Evolutionary conservation across 2,797 vertebrate species (phyloP).

Genomic region (Pyrocephalus nanus): DNA sequence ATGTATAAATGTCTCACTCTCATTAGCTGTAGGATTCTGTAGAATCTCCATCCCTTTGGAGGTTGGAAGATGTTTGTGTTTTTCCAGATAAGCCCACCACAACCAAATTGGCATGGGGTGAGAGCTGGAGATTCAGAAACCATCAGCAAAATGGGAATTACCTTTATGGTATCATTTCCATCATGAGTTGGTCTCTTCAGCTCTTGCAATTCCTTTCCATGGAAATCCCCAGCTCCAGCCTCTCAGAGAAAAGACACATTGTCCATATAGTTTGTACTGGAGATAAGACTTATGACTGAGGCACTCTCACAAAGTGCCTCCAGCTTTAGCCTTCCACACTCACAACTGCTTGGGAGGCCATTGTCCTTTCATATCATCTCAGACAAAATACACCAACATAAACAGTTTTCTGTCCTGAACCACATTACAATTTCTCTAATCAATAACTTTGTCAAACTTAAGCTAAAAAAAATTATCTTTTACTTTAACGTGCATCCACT

Average conservation of each 20-base stretch:
- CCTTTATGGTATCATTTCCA: not conserved
- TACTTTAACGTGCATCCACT: not conserved
- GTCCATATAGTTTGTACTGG: not conserved
- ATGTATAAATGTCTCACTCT: not conserved
- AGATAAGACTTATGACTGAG: not conserved
- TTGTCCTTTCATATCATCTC: not conserved
- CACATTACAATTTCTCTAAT: not conserved
- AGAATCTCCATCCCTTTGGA: not conserved
- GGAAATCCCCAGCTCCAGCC: not conserved
- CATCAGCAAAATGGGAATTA: not conserved
- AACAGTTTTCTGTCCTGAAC: not conserved
- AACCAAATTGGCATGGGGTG: not conserved
- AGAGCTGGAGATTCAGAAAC: not conserved
- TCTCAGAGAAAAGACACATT: not conserved
- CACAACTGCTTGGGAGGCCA: not conserved
- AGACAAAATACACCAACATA: not conserved
- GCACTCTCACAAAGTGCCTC: not conserved
- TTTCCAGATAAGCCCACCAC: not conserved
- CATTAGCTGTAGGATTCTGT: not conserved
- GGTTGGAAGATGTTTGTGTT: not conserved
- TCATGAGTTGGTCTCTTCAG: not conserved
- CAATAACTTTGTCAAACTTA: not conserved
- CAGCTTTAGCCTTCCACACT: not conserved
- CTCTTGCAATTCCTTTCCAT: not conserved
- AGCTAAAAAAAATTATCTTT: not conserved